Percentiles rank a stretch among this genome's conserved stretches.
phyloP scores from a whole-genome alignment of 2,888 invertebrate species.

The Luperina testacea region DNA sequence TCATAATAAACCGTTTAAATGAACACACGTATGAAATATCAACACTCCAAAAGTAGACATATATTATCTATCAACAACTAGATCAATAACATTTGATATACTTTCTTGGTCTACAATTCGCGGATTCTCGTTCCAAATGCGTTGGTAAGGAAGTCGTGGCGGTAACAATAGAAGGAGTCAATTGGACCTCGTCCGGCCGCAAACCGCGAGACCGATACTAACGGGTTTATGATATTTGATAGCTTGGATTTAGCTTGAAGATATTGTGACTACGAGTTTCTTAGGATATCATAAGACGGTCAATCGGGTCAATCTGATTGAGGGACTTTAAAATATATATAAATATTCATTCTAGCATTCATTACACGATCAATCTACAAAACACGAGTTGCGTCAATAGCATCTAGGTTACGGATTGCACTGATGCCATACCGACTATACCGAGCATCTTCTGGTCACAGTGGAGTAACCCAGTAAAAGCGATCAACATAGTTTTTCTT shows the following conservation, averaged over 20 bases:
- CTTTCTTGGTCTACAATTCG: conserved; percentile 44
- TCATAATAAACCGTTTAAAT: neutral
- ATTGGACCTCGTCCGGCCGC: conserved; percentile 60
- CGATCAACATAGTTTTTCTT: neutral
- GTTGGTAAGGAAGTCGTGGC: conserved; percentile 52
- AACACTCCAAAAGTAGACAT: neutral
- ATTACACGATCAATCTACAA: neutral
- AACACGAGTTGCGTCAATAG: neutral
- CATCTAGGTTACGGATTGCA: neutral
- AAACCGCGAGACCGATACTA: conserved; percentile 62
- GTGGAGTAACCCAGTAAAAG: neutral
- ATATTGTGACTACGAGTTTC: conserved; percentile 29
- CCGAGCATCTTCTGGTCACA: neutral
- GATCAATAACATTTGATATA: conserved; percentile 43
- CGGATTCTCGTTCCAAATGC: conserved; percentile 58
- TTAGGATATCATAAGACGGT: neutral
- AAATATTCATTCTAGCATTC: neutral
- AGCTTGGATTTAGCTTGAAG: conserved; percentile 39
- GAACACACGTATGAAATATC: conserved; percentile 1
- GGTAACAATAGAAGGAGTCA: conserved; percentile 59
- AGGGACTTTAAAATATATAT: neutral
- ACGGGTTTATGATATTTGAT: conserved; percentile 60
- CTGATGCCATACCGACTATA: neutral
- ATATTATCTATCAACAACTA: conserved; percentile 5
- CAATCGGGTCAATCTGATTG: neutral